phyloP scores from a whole-genome alignment of 2,888 invertebrate species.

The Allolobophora icterica region DNA sequence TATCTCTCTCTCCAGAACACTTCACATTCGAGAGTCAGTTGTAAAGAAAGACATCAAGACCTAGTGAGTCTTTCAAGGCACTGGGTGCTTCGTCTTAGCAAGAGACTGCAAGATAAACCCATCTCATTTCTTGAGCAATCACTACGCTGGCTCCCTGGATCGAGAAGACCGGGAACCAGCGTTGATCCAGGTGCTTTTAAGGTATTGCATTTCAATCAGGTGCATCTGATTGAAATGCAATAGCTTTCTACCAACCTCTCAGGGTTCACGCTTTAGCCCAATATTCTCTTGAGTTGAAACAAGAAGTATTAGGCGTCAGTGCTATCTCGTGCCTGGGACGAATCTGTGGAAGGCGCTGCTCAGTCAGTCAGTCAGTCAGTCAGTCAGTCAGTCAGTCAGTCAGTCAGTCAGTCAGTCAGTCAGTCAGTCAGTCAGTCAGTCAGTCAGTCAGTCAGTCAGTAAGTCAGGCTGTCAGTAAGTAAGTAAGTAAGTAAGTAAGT shows the following conservation, averaged over 20 bases:
- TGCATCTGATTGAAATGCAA: too few species aligned
- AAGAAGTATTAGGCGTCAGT: neutral
- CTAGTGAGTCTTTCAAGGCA: neutral
- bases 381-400: constrained; percentile 30
- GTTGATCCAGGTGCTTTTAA: neutral
- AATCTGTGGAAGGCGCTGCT: neutral
- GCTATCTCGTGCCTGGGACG: neutral
- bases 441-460: constrained; percentile 48
- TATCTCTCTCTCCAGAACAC: too few species aligned
- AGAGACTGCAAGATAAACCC: neutral
- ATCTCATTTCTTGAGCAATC: neutral
- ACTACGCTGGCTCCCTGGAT: neutral
- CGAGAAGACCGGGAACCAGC: neutral
- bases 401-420: constrained; percentile 30
- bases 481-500: constrained; percentile 49
- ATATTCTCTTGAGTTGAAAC: neutral
- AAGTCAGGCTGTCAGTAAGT: constrained; percentile 48
- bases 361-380: neutral
- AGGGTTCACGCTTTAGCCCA: neutral
- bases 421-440: constrained; percentile 47
- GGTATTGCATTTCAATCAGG: neutral
- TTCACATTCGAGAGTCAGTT: neutral
- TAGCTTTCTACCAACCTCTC: neutral
- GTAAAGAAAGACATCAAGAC: neutral
- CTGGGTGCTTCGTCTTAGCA: neutral